phyloP scores from a whole-genome alignment of 2,797 vertebrate genomes.

The Squalus acanthias region DNA sequence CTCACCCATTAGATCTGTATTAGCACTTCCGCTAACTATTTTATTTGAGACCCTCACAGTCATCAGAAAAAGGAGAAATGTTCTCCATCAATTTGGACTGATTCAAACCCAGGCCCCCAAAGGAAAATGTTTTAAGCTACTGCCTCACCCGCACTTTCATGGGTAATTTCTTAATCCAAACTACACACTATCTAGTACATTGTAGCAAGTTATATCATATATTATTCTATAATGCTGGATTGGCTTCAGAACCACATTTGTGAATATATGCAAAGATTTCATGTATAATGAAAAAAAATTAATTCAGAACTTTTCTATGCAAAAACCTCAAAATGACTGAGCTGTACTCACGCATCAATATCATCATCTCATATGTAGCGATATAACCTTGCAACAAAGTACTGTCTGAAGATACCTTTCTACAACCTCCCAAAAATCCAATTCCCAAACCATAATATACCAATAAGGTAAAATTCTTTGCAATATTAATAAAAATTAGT shows the following conservation, averaged over 20 bases:
- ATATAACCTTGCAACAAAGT: neutral
- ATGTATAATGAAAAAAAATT: neutral
- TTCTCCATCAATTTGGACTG: neutral
- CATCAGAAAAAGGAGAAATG: neutral
- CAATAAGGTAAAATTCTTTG: conserved; percentile 28
- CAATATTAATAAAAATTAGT: conserved; percentile 34
- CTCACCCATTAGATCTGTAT: neutral
- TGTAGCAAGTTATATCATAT: neutral
- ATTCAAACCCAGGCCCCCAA: neutral
- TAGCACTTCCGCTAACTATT: neutral
- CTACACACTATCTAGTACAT: neutral
- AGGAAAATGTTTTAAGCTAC: neutral
- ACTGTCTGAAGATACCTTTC: neutral
- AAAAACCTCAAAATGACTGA: neutral
- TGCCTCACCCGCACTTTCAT: neutral
- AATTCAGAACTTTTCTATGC: neutral
- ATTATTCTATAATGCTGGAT: neutral
- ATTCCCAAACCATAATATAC: neutral
- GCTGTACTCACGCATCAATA: neutral
- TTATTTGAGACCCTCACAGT: neutral
- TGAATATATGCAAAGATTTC: neutral
- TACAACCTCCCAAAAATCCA: neutral
- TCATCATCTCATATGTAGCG: neutral
- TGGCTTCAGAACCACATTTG: neutral
- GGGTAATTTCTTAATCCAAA: neutral